phyloP scores from a whole-genome alignment of 2,113 vertebrate species.

The Zosterops borbonicus region DNA sequence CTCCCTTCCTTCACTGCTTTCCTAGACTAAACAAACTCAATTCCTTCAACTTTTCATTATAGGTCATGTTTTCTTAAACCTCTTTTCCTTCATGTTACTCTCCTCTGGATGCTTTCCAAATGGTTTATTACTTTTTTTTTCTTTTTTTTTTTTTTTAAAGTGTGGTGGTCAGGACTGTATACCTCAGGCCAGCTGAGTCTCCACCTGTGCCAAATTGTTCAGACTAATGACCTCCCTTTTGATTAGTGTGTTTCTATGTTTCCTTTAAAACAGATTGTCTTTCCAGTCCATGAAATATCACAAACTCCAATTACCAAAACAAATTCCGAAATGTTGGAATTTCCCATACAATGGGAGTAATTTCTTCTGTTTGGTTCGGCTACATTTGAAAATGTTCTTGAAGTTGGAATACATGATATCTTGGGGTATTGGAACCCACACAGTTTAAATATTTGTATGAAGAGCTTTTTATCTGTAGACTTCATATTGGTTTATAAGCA shows the following conservation, averaged over 20 bases:
- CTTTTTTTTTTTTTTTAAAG: background rate
- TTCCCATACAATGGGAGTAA: background rate
- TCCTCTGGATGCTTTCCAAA: conserved; percentile 50
- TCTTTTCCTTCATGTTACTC: conserved; percentile 16
- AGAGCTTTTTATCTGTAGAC: background rate
- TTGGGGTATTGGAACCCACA: background rate
- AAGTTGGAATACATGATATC: background rate
- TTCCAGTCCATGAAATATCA: background rate
- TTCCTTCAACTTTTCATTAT: conserved; percentile 49
- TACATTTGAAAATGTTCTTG: background rate
- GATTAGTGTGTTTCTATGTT: background rate
- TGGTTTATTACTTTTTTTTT: conserved; percentile 5
- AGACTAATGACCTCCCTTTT: background rate
- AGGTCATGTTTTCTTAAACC: conserved; percentile 62
- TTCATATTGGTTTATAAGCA: background rate
- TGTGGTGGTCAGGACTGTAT: conserved; percentile 28
- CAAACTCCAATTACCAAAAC: background rate
- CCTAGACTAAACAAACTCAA: conserved; percentile 61
- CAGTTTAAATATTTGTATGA: background rate
- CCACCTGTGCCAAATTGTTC: conserved; percentile 41
- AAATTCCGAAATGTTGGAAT: background rate
- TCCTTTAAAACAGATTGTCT: background rate
- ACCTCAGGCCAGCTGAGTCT: conserved; percentile 31
- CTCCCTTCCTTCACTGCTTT: background rate
- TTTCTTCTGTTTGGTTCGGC: background rate